Conservation (phyloP, 2,113 vertebrate species). For the Pachycephala philippinensis region DNA sequence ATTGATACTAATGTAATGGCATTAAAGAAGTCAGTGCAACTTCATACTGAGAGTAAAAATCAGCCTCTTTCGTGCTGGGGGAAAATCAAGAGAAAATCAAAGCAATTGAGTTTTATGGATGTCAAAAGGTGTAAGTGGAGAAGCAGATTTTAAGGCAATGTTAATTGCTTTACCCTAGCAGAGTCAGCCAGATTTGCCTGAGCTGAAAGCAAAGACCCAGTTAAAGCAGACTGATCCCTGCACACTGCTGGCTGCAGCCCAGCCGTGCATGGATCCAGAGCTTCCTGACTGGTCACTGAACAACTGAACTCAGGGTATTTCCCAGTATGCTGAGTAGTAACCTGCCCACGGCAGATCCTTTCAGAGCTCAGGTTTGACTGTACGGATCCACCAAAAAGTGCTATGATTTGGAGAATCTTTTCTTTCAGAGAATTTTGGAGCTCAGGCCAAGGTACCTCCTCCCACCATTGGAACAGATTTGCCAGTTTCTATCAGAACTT, state of each 20-base stretch:
- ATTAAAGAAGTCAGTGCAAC: neutral
- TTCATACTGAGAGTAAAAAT: neutral
- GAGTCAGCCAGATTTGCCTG: neutral
- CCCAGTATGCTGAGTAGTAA: rapidly evolving
- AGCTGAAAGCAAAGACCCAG: neutral
- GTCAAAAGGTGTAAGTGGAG: neutral
- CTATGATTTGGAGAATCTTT: neutral
- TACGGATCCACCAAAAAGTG: neutral
- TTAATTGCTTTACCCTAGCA: neutral
- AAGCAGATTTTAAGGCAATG: neutral
- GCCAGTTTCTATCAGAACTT: neutral
- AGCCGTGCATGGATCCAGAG: rapidly evolving
- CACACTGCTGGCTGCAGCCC: neutral
- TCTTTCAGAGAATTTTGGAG: neutral
- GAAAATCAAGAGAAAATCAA: neutral
- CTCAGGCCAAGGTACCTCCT: neutral
- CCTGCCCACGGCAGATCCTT: neutral
- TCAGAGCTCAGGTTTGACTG: neutral
- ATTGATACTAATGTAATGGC: neutral
- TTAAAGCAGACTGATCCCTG: neutral
- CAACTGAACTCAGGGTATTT: neutral
- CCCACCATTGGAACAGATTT: neutral
- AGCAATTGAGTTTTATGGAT: neutral
- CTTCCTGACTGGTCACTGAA: neutral
- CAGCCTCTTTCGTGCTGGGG: neutral